Base-by-base conservation (phyloP, 2,888 invertebrate species). In the Malthinus flaveolus region DNA sequence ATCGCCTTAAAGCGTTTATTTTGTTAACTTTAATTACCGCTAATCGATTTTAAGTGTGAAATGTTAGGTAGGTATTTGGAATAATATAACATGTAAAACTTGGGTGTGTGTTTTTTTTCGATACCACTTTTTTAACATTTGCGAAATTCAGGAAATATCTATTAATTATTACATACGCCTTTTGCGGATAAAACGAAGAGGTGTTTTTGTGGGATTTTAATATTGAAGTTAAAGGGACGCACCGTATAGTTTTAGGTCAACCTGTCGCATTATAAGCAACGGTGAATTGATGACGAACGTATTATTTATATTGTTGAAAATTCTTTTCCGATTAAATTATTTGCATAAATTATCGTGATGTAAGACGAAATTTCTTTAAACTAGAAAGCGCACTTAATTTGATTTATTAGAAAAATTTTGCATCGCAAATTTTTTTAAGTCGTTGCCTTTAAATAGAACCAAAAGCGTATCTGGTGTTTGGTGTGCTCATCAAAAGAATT, bases 251-350 rank as follows among this genome's bases (percentile, higher is more conserved):
- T 50, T 44, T 56, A 47, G 49, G 49, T 56, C 56, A 56, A 53
- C 55, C 56, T 46, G 56, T 56, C 56, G 44, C 50, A 34, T 13
- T 42, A 13, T 37, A 53, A 42, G 23, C 55, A 57, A 57, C 56
- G 56, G 56, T 57, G 13, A 42, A 23, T 42, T 42, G 39, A 42
- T 42, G 39, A 42, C 39, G 39, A 42, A 42, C 39, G 2, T 23
- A 5, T 23, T 23, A 23, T 23, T 23, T 23, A 23, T 23, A 23
- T 23, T 23, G 23, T 23, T 23, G 2, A 3, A 23, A 23, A 23
- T 23, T 23, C 23, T 2, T 23, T 23, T 23, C 23, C 23, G 23
- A 23, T 23, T 23, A 23, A 23, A 23, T 23, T 23, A 23, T 23
- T 23, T 23, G 23, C 23, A 23, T 23, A 23, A 23, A 23, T 23